Base-by-base conservation (phyloP, 2,113 vertebrate species). In the Psilopogon haemacephalus region DNA sequence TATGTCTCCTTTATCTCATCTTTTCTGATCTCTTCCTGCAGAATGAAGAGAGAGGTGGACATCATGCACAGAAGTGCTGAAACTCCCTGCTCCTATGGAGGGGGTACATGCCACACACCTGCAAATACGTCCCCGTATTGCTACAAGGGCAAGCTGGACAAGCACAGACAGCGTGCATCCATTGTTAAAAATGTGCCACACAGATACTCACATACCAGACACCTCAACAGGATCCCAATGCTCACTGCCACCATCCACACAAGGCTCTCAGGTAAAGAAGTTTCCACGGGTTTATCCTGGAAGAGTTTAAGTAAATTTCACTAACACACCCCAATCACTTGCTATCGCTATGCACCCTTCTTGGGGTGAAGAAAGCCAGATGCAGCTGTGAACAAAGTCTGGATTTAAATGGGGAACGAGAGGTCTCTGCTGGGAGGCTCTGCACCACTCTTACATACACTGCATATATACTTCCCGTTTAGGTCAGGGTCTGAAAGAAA, bases 161-260 rank as follows among this genome's bases (percentile, higher is more conserved):
- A 50, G 32, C 6, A 8, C 12, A 35, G 59, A 12, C 14, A 5
- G 1, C 4, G 26, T 23, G 54, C 32, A 50, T 3, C 30, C 70
- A 11, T 15, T 44, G 37, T 50, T 20, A 73, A 54, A 86, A 86
- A 38, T 0, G n/a, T 55, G 24, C 58, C 81, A 48, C 62, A 35
- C 7, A 27, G 63, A 54, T 3, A 6, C 18, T 2, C 5, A 37
- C 33, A 23, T 6, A 64, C 16, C 32, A 52, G 60, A 48, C 20
- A 38, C 65, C 27, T 38, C 46, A 32, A 1, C 0, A 63, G 23
- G 46, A 75, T 89, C 68, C 55, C 5, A 2, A 37, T 2, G 8
- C 27, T 65, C 0, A 0, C 60, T 27, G 63, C 0, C 6, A 74
- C 20, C 10, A 2, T 12, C 74, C 58, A 37, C 40, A 26, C 0